Base-by-base conservation (phyloP, 2,797 vertebrate genomes). In the Gallinago solitaria region DNA sequence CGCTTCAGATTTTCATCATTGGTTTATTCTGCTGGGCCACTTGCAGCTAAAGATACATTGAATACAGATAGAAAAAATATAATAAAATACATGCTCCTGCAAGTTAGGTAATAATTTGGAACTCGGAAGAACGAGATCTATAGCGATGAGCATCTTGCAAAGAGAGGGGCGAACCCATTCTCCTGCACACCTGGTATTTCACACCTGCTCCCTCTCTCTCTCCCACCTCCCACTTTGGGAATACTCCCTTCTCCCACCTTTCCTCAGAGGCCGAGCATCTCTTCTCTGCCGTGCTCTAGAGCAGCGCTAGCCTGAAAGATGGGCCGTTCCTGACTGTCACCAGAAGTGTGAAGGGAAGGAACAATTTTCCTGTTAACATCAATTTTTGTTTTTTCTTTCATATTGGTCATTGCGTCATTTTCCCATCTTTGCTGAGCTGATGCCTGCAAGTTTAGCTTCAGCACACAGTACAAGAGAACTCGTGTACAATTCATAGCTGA, bases 231-330 rank as follows among this genome's bases (percentile, higher is more conserved):
- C 1, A 0, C 33, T 57, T 54, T 21, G 33, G 41, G 54, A 73
- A 32, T 19, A 2, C 5, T 48, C 4, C 17, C 28, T 48, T 63
- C 54, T 24, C 50, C 6, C 48, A 33, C 5, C 16, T 61, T 47
- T 27, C 18, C 24, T 85, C 37, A 53, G 45, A 80, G 56, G 54
- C 23, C 32, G 32, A 56, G 12, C 5, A 16, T 19, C 48, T 61
- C n/a, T 68, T 16, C 30, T 59, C 56, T 48, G 16, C 27, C 4
- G 0, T 0, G 1, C 12, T 30, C 5, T 19, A 9, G 43, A 53
- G 39, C 0, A 59, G n/a, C 8, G 23, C 25, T 37, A 32, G 16
- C 27, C 35, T 60, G n/a, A 28, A 81, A 33, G 56, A 33, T 60
- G 61, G 76, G 16, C 45, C 28, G 3, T 47, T 79, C 28, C 37